Conservation (phyloP, 2,797 vertebrate species). For the Eidolon dupreanum region DNA sequence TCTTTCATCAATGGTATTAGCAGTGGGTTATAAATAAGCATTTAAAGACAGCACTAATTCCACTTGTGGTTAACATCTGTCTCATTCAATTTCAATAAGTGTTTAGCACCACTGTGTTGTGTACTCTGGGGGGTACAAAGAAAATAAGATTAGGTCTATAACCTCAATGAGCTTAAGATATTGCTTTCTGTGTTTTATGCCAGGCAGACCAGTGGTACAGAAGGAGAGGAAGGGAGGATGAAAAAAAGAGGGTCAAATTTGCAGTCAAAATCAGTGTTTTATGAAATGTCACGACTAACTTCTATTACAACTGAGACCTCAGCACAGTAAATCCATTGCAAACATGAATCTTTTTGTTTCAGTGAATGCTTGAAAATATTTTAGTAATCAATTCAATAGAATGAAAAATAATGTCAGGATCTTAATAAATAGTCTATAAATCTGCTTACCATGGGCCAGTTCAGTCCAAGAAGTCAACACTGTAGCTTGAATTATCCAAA, state of each 20-base stretch:
- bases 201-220: background rate
- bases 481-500: background rate
- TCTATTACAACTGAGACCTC: background rate
- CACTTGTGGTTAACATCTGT: conserved; percentile 52
- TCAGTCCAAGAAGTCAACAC: background rate
- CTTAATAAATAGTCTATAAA: background rate
- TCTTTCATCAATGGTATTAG: conserved; percentile 63
- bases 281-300: background rate
- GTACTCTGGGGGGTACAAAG: background rate
- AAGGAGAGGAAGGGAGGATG: background rate
- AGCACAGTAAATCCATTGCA: background rate
- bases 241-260: background rate
- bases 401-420: background rate
- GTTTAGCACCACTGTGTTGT: conserved; percentile 29
- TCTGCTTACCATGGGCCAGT: background rate
- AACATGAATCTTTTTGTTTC: background rate
- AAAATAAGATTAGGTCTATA: conserved; percentile 26
- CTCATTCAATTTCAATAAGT: conserved; percentile 33
- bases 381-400: background rate
- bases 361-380: background rate
- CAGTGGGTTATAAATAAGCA: conserved; percentile 50
- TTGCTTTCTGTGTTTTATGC: background rate
- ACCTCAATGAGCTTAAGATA: background rate
- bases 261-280: background rate
- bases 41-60: conserved; percentile 49